These are phyloP conservation scores for Tetheella fluctuosa DNA, from an alignment of 2,888 invertebrate genomes.

Conservation along the genomic window DNA sequence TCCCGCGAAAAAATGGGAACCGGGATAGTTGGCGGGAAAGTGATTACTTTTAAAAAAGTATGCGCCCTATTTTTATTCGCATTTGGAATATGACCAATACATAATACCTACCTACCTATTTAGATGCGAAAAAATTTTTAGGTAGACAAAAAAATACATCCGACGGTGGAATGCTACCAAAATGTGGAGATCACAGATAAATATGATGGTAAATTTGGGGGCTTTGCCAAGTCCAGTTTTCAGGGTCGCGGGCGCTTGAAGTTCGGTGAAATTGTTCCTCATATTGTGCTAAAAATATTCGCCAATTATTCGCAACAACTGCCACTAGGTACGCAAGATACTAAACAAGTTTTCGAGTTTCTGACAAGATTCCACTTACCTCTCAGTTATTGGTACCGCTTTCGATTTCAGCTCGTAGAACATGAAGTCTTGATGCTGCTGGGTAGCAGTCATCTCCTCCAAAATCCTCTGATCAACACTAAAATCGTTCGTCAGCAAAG, in stretches of 20 bases:
- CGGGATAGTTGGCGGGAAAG: constrained; percentile 4
- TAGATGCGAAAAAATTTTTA: constrained; percentile 9
- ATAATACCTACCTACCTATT: neutral
- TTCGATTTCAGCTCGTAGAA: constrained; percentile 86
- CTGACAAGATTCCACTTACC: constrained; percentile 67
- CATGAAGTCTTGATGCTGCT: constrained; percentile 84
- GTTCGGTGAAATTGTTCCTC: constrained; percentile 79
- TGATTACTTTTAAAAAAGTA: neutral
- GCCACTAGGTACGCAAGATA: constrained; percentile 34
- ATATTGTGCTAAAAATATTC: constrained; percentile 78
- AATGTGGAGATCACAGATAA: constrained; percentile 60
- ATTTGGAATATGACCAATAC: neutral
- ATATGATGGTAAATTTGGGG: constrained; percentile 68
- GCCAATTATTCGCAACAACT: constrained; percentile 47
- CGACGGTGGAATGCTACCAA: constrained; percentile 43
- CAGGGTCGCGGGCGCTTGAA: constrained; percentile 71
- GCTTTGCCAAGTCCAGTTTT: constrained; percentile 78
- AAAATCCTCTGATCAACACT: constrained; percentile 80
- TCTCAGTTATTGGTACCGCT: constrained; percentile 83
- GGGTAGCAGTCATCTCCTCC: constrained; percentile 83
- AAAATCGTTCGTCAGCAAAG: constrained; percentile 82
- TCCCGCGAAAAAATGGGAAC: constrained; percentile 12
- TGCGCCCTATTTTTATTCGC: neutral
- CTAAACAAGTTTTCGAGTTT: constrained; percentile 32
- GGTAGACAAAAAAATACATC: constrained; percentile 23